Percentiles rank a stretch among this genome's conserved stretches.
phyloP scores from a whole-genome alignment of 2,888 invertebrate species.

The Dascillus cervinus region DNA sequence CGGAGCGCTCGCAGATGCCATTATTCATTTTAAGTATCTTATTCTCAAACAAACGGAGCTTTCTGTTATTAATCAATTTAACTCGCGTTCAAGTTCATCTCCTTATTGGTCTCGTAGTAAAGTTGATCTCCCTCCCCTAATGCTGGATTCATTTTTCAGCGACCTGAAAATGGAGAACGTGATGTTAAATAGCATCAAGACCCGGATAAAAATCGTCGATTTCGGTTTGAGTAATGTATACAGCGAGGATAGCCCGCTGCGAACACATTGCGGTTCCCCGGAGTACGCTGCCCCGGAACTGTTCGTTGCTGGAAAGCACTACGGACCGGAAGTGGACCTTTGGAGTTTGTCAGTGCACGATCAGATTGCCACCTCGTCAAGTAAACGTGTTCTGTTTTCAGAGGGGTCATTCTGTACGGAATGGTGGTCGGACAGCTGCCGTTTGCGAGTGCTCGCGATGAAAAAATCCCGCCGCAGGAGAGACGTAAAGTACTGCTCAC shows the following conservation, averaged over 20 bases:
- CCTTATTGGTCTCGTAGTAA: neutral
- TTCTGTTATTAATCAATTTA: neutral
- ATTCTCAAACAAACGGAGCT: neutral
- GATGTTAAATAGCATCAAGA: slow-evolving; percentile 59
- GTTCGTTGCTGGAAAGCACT: slow-evolving; percentile 58
- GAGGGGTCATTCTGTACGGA: slow-evolving; percentile 67
- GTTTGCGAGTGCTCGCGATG: slow-evolving; percentile 43
- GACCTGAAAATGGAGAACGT: slow-evolving; percentile 77
- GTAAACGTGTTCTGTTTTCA: slow-evolving; percentile 30
- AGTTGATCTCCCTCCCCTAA: too few species aligned
- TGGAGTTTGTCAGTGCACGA: slow-evolving; percentile 61
- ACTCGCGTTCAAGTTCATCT: neutral
- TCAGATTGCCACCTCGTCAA: slow-evolving; percentile 10
- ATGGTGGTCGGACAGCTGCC: slow-evolving; percentile 68
- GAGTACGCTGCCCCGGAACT: slow-evolving; percentile 76
- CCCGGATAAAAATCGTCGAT: slow-evolving; percentile 67
- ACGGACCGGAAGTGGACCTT: slow-evolving; percentile 70
- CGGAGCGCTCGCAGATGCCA: too few species aligned
- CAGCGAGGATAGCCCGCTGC: slow-evolving; percentile 50
- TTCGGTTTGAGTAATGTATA: slow-evolving; percentile 69
- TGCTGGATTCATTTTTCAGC: slow-evolving; percentile 48
- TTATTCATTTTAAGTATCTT: too few species aligned
- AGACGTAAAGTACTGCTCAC: slow-evolving; percentile 54
- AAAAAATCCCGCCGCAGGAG: slow-evolving; percentile 44
- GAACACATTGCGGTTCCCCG: slow-evolving; percentile 71